Base-by-base conservation (phyloP, 1,140 invertebrate genomes). In the Ylistrum balloti region DNA sequence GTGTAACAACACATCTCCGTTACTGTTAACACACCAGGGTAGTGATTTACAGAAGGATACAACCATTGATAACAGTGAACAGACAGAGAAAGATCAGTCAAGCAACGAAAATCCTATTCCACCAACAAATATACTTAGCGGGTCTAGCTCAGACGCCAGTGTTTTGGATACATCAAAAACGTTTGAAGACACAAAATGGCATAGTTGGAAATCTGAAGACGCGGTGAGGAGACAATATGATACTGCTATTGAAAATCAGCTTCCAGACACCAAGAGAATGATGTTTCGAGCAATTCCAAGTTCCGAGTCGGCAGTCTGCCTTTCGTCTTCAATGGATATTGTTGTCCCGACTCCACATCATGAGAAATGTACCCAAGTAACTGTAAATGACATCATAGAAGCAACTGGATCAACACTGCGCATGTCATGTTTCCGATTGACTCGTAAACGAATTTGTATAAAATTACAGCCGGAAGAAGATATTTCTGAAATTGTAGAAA, bases 331-430 rank as follows among this genome's bases (percentile, higher is more conserved):
- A 28, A 74, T 74, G 56, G 28, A 74, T 17, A 74, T 74, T 9
- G 56, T 74, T 74, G 56, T 74, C 28, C 56, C 56, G 2, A 74
- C 56, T 28, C 56, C 56, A 2, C 56, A 74, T 74, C 56, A n/a
- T 1, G 56, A 74, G 13, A 74, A 74, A 28, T 74, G 56, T 74
- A 74, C 56, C 0, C 56, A 74, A n/a, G 56, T 74, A 1, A 17
- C 56, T 28, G 56, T 5, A 28, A 17, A 74, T 17, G 56, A 74
- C 9, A 74, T 74, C 56, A 74, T 28, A 74, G 22, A 74, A 74
- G n/a, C 56, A 5, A 74, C 56, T n/a, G 56, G 56, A 74, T 74
- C 22, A 28, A 74, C 56, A 74, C 56, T 74, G 56, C 56, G 56
- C 56, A 28, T 74, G 22, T 74, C 56, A 17, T 74, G n/a, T 28